Evolutionary conservation across 2,888 invertebrate genomes (phyloP).

Genomic region (Aphodius granarius): DNA sequence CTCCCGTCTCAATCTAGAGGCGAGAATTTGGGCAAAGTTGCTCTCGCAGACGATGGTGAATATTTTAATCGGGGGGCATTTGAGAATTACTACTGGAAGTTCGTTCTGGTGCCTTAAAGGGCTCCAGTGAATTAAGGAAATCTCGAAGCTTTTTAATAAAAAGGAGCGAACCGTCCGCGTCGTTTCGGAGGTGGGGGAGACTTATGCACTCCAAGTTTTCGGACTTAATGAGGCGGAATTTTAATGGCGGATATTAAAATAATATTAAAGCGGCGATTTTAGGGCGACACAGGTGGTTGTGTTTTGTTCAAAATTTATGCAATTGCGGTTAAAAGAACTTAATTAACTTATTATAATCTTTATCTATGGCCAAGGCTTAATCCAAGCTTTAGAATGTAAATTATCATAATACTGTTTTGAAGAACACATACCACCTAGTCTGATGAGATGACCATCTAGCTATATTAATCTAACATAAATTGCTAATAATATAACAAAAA

Average conservation of each 20-base stretch:
- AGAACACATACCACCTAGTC: too few relatives aligned
- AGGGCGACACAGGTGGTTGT: conserved; percentile 27
- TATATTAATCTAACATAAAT: too few relatives aligned
- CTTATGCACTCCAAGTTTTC: conserved; percentile 22
- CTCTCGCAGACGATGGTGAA: background rate
- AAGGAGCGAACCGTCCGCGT: conserved; percentile 10
- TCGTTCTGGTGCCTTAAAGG: conserved; percentile 2
- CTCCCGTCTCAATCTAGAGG: background rate
- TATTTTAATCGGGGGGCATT: background rate
- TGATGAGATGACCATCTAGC: too few relatives aligned
- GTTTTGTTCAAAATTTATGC: background rate
- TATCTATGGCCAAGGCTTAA: background rate
- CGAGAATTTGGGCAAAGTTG: background rate
- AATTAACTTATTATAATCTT: too few relatives aligned
- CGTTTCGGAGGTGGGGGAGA: conserved; percentile 12
- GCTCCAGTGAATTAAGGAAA: conserved; percentile 11
- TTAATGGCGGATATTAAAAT: conserved; percentile 42
- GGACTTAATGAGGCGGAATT: conserved; percentile 42
- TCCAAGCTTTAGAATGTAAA: background rate
- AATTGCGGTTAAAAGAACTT: background rate
- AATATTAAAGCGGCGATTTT: conserved; percentile 33
- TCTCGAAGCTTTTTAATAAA: conserved; percentile 21
- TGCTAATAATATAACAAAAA: too few relatives aligned
- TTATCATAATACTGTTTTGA: background rate
- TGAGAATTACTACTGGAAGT: background rate